Percentiles rank a stretch among this genome's conserved stretches.
These are phyloP conservation scores for Diorhabda sublineata DNA, from an alignment of 1,140 invertebrate species.

Conservation along the genomic window DNA sequence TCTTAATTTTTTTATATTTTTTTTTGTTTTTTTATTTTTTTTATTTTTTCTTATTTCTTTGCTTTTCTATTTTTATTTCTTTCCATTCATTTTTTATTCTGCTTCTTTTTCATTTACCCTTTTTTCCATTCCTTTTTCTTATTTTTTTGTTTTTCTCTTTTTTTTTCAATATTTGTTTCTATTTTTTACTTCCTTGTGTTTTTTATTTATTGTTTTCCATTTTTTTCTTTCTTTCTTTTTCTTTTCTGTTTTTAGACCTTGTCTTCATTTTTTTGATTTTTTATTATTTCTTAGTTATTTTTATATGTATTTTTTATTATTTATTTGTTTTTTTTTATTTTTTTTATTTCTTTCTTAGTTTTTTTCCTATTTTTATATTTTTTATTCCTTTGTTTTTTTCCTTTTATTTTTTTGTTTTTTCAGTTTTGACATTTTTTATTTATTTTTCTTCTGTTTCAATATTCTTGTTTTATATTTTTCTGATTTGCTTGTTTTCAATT, in stretches of 20 bases:
- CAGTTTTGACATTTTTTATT: neutral
- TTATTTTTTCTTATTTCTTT: too few species aligned
- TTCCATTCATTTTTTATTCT: too few species aligned
- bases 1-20: neutral
- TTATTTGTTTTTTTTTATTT: neutral
- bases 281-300: neutral
- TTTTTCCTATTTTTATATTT: neutral
- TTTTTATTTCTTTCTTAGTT: neutral
- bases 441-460: neutral
- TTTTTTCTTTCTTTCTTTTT: neutral
- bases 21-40: neutral
- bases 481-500: neutral
- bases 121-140: too few species aligned
- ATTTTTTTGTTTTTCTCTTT: too few species aligned
- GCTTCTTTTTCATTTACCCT: too few species aligned
- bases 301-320: neutral
- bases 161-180: too few species aligned
- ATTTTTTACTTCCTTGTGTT: too few species aligned
- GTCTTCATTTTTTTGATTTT: too few species aligned
- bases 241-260: too few species aligned
- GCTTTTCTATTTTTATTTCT: too few species aligned
- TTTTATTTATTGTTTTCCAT: too few species aligned
- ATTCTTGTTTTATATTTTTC: neutral
- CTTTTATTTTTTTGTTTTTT: neutral
- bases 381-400: too few species aligned